These are phyloP conservation scores for Acronicta alni DNA, from an alignment of 2,888 invertebrate species.

Conservation along the genomic window DNA sequence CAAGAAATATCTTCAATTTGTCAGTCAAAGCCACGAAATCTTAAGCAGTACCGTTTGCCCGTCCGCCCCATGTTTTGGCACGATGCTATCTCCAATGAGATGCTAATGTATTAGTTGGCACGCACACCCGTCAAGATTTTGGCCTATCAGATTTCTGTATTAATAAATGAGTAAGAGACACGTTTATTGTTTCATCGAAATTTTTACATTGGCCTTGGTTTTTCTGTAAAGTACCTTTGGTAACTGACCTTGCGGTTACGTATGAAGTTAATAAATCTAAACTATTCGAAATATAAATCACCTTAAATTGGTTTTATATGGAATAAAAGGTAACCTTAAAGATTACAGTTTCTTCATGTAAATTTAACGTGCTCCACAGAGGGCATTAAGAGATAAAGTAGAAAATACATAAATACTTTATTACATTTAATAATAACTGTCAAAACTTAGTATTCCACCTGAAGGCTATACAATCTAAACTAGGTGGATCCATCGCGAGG, in stretches of 20 bases:
- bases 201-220: constrained; percentile 66
- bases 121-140: constrained; percentile 66
- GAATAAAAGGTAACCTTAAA: constrained; percentile 21
- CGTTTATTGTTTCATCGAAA: constrained; percentile 62
- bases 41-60: constrained; percentile 62
- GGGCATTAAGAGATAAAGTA: constrained; percentile 11
- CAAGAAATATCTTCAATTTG: constrained; percentile 61
- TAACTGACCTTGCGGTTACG: constrained; percentile 62
- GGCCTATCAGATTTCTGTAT: constrained; percentile 79
- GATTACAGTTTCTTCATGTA: neutral
- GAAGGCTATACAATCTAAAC: constrained; percentile 63
- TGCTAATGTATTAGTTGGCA: constrained; percentile 88
- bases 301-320: constrained; percentile 18
- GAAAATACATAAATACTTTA: constrained; percentile 7
- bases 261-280: constrained; percentile 58
- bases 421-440: constrained; percentile 19
- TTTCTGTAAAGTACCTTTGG: constrained; percentile 60
- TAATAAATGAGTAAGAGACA: constrained; percentile 69
- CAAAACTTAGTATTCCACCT: constrained; percentile 60
- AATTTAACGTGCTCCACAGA: constrained; percentile 11
- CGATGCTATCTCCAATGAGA: constrained; percentile 79
- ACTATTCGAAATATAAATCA: constrained; percentile 25
- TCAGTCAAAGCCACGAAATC: constrained; percentile 60
- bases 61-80: constrained; percentile 71
- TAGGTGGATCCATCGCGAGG: constrained; percentile 58